Evolutionary conservation across 1,140 invertebrate species (phyloP).

Genomic region (Aphelinus certus): DNA sequence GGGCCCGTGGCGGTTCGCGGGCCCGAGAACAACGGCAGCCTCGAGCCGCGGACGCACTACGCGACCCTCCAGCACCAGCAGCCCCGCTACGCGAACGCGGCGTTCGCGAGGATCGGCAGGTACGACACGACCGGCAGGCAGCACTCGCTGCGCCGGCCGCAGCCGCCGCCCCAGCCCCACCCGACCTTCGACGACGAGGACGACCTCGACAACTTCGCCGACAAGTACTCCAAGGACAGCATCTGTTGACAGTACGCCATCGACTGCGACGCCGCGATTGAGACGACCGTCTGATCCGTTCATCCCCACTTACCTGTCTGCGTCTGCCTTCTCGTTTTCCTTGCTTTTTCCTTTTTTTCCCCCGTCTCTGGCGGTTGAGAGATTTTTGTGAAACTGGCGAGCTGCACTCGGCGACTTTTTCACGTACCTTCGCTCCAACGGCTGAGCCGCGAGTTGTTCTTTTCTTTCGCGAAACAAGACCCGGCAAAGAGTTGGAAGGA

Average conservation of each 20-base stretch:
- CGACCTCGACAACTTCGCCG: conserved; percentile 5
- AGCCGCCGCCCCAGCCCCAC: conserved; percentile 61
- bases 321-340: too few relatives aligned
- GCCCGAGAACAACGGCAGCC: conserved; percentile 21
- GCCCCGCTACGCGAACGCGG: conserved; percentile 33
- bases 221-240: conserved; percentile 67
- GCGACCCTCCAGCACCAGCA: conserved; percentile 6
- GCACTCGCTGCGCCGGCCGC: conserved; percentile 41
- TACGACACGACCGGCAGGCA: conserved; percentile 22
- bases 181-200: conserved; percentile 54
- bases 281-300: conserved; percentile 70
- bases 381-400: too few relatives aligned
- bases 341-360: too few relatives aligned
- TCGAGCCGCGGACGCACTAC: background rate
- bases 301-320: too few relatives aligned
- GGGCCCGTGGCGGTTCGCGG: conserved; percentile 20
- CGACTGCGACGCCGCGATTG: conserved; percentile 62
- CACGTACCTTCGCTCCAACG: too few relatives aligned
- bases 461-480: too few relatives aligned
- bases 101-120: conserved; percentile 28
- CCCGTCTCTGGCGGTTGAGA: too few relatives aligned
- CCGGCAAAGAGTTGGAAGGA: too few relatives aligned
- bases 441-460: too few relatives aligned
- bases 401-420: too few relatives aligned
- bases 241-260: conserved; percentile 78